Conservation (phyloP, 2,888 invertebrate species). For the Phyllotreta cruciferae region DNA sequence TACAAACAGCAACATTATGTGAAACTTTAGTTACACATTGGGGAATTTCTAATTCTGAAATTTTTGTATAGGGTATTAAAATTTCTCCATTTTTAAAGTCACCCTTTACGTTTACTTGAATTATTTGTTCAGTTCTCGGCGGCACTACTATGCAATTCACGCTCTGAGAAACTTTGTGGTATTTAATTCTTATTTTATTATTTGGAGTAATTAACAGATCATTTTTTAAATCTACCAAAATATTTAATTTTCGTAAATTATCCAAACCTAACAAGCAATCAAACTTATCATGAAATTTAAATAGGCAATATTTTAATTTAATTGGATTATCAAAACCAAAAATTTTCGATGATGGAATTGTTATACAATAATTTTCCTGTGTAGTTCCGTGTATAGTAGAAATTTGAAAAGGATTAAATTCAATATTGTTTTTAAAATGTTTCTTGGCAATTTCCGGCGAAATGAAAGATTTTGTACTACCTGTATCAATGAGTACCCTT, state of each 20-base stretch:
- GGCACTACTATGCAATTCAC: not conserved
- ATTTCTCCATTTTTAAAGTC: not conserved
- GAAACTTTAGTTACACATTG: not conserved
- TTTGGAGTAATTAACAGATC: not conserved
- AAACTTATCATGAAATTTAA: constrained; percentile 3
- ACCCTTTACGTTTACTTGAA: not conserved
- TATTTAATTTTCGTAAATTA: constrained; percentile 2
- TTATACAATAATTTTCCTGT: not conserved
- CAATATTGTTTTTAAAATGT: constrained; percentile 16
- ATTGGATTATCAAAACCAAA: constrained; percentile 4
- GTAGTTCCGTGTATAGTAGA: not conserved
- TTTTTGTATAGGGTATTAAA: not conserved
- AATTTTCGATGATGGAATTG: constrained; percentile 3
- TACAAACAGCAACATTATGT: not conserved
- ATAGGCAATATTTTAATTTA: constrained; percentile 4
- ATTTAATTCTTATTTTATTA: no score
- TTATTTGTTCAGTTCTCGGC: constrained; percentile 1
- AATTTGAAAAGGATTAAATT: constrained; percentile 5
- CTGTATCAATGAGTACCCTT: constrained; percentile 20
- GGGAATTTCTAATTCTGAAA: not conserved
- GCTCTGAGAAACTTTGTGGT: no score
- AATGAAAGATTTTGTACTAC: constrained; percentile 25
- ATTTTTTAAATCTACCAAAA: not conserved
- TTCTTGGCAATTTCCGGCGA: constrained; percentile 17
- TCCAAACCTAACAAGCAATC: not conserved